These are phyloP conservation scores for Coptotermes formosanus DNA, from an alignment of 1,140 invertebrate species.

Conservation along the genomic window DNA sequence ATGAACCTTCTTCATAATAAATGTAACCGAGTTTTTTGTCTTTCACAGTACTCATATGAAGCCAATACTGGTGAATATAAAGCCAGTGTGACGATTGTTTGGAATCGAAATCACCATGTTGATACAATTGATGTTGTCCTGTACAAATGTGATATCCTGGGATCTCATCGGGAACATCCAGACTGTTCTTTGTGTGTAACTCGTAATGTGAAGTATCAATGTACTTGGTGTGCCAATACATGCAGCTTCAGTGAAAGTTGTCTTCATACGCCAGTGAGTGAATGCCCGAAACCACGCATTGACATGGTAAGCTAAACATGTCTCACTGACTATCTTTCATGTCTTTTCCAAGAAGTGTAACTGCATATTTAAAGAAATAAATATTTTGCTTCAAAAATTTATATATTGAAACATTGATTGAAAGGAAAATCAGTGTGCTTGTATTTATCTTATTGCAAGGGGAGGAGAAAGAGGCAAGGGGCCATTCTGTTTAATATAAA, in stretches of 20 bases:
- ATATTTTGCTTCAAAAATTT: too few species aligned
- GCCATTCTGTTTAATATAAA: too few species aligned
- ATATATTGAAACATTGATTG: too few species aligned
- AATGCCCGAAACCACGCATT: slow-evolving; percentile 89
- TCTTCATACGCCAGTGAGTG: slow-evolving; percentile 65
- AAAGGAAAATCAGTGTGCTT: too few species aligned
- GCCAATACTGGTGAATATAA: slow-evolving; percentile 80
- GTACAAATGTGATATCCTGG: slow-evolving; percentile 93
- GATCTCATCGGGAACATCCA: slow-evolving; percentile 85
- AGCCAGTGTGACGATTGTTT: slow-evolving; percentile 84
- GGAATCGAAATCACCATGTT: slow-evolving; percentile 90
- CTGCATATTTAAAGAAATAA: background rate
- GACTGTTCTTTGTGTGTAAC: slow-evolving; percentile 94
- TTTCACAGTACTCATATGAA: slow-evolving; percentile 79
- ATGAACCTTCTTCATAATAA: too few species aligned
- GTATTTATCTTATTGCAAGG: too few species aligned
- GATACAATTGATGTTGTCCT: slow-evolving; percentile 85
- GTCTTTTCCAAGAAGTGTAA: background rate
- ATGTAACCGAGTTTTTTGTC: background rate
- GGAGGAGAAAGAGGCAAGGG: too few species aligned
- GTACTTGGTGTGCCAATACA: slow-evolving; percentile 86
- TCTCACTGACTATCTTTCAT: background rate
- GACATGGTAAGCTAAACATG: slow-evolving; percentile 66
- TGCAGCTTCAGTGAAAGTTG: slow-evolving; percentile 86
- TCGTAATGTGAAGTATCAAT: slow-evolving; percentile 81